A percentile compares a stretch with the other conserved stretches of the same genome.
These are phyloP conservation scores for Centruroides sculpturatus DNA, from an alignment of 1,140 invertebrate species.

Conservation along the genomic window DNA sequence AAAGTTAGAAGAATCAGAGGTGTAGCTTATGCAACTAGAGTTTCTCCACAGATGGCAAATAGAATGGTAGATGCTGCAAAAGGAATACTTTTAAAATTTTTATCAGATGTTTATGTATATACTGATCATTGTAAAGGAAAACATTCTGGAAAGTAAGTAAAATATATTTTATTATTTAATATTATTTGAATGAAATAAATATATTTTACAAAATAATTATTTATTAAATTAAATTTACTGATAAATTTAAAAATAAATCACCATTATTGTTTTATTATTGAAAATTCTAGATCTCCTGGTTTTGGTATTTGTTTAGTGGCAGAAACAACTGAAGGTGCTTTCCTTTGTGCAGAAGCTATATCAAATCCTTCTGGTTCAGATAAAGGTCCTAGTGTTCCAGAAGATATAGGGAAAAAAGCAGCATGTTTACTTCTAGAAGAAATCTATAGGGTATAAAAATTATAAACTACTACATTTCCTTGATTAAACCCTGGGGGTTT, in stretches of 20 bases:
- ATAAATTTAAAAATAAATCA: background rate
- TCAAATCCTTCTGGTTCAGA: constrained; percentile 34
- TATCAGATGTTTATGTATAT: constrained; percentile 90
- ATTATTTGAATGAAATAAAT: background rate
- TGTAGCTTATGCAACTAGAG: constrained; percentile 66
- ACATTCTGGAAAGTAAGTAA: constrained; percentile 69
- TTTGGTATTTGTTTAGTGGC: constrained; percentile 84
- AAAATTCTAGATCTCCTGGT: constrained; percentile 40
- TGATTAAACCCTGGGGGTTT: no score
- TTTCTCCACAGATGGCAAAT: constrained; percentile 81
- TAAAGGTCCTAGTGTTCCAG: constrained; percentile 46
- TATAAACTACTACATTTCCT: no score
- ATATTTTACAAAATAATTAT: background rate
- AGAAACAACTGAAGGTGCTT: constrained; percentile 76
- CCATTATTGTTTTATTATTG: background rate
- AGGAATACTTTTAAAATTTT: constrained; percentile 71
- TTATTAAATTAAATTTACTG: background rate
- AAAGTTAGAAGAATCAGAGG: constrained; percentile 91
- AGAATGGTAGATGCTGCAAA: constrained; percentile 86
- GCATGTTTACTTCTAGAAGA: constrained; percentile 71
- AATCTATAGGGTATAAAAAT: constrained; percentile 46
- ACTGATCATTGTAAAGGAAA: constrained; percentile 78
- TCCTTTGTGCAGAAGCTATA: constrained; percentile 41
- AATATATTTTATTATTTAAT: constrained; percentile 17
- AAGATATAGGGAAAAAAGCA: constrained; percentile 75